phyloP scores from a whole-genome alignment of 2,888 invertebrate genomes.

The Eustalomyia histrio region DNA sequence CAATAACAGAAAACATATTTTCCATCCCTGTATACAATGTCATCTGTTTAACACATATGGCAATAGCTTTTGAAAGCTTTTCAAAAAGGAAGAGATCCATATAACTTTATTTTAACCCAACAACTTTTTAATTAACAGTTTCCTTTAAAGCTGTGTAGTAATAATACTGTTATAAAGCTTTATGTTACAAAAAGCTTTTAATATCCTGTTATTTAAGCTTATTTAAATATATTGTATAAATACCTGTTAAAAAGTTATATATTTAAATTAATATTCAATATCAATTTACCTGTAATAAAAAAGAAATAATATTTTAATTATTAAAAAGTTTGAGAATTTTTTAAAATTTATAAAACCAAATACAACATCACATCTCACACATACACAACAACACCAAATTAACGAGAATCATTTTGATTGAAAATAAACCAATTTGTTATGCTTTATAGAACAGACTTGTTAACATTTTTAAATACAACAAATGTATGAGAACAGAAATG shows the following conservation, averaged over 20 bases:
- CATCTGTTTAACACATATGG: too few relatives aligned
- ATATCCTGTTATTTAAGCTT: background rate
- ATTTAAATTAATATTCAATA: background rate
- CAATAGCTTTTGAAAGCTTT: too few relatives aligned
- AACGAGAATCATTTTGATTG: background rate
- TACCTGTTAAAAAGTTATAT: slow-evolving; percentile 42
- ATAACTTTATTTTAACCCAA: too few relatives aligned
- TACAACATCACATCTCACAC: slow-evolving; percentile 57
- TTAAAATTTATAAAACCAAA: slow-evolving; percentile 14
- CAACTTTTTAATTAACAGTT: too few relatives aligned
- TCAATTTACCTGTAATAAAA: slow-evolving; percentile 57
- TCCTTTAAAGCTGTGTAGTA: too few relatives aligned
- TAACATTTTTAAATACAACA: background rate
- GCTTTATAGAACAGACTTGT: slow-evolving; percentile 2
- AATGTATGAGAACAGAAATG: slow-evolving; percentile 10
- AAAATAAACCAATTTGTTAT: slow-evolving; percentile 19
- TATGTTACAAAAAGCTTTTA: background rate
- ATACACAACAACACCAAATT: slow-evolving; percentile 58
- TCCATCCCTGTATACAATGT: too few relatives aligned
- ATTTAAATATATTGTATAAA: slow-evolving; percentile 43
- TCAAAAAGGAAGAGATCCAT: too few relatives aligned
- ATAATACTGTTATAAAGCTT: background rate
- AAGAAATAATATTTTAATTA: background rate
- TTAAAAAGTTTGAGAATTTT: background rate
- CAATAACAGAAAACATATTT: too few relatives aligned